These are phyloP conservation scores for Limnephilus rhombicus DNA, from an alignment of 2,888 invertebrate genomes.

Conservation along the genomic window DNA sequence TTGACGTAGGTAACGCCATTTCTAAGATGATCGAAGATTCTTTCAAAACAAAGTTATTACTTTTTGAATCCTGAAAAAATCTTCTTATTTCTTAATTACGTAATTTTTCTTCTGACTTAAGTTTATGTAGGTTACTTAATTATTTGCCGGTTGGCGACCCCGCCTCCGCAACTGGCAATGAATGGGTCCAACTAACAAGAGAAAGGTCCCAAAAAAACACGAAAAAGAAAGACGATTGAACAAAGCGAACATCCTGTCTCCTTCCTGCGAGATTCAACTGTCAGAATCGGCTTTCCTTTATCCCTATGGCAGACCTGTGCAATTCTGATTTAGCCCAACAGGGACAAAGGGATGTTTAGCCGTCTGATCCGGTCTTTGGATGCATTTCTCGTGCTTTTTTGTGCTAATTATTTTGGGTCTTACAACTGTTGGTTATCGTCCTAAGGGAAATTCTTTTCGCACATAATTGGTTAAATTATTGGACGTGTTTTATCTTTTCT, in stretches of 20 bases:
- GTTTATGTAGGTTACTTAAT: not conserved
- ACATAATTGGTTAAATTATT: not conserved
- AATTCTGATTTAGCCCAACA: constrained; percentile 25
- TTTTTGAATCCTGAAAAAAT: too few species aligned
- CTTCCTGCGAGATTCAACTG: constrained; percentile 59
- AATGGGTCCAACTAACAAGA: constrained; percentile 50
- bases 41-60: too few species aligned
- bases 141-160: constrained; percentile 22
- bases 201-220: constrained; percentile 49
- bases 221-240: constrained; percentile 57
- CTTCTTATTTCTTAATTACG: too few species aligned
- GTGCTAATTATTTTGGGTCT: not conserved
- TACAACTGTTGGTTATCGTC: not conserved
- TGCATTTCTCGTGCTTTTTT: constrained; percentile 3
- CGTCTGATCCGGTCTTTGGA: constrained; percentile 11
- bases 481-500: not conserved
- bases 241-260: constrained; percentile 64
- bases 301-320: constrained; percentile 47
- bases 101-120: too few species aligned
- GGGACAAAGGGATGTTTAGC: constrained; percentile 25
- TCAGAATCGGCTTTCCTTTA: constrained; percentile 51
- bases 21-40: too few species aligned
- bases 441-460: not conserved
- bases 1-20: too few species aligned
- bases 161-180: constrained; percentile 37